Conservation (phyloP, 2,113 vertebrate species). For the Phylloscopus trochiloides region DNA sequence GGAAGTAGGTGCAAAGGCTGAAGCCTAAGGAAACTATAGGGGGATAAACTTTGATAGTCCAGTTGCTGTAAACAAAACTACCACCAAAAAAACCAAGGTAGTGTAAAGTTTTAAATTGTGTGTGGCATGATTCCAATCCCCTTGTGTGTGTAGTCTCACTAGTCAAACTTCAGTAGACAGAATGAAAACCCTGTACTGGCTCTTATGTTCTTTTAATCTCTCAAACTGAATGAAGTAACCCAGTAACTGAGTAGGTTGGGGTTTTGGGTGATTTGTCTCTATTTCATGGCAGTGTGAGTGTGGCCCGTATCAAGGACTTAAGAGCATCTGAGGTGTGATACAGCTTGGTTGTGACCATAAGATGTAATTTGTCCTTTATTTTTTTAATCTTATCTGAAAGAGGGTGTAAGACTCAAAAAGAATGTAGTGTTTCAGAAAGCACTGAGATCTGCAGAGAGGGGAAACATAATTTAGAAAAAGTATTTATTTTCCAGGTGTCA, state of each 20-base stretch:
- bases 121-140: rapidly evolving
- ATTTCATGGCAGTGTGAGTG: neutral
- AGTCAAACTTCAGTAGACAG: neutral
- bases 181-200: neutral
- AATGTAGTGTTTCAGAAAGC: neutral
- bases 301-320: neutral
- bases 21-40: neutral
- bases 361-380: neutral
- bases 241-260: neutral
- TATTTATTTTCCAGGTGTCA: conserved; percentile 83
- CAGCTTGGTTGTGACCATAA: neutral
- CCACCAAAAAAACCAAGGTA: rapidly evolving
- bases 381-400: neutral
- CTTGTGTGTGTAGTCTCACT: neutral
- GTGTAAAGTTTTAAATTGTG: neutral
- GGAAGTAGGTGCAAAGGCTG: neutral
- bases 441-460: neutral
- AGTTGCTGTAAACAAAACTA: neutral
- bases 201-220: neutral
- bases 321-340: neutral
- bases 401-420: neutral
- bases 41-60: neutral
- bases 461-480: neutral
- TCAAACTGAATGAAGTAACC: neutral
- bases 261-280: neutral